Base-by-base conservation (phyloP, 2,888 invertebrate species). In the Fragum whitleyi region DNA sequence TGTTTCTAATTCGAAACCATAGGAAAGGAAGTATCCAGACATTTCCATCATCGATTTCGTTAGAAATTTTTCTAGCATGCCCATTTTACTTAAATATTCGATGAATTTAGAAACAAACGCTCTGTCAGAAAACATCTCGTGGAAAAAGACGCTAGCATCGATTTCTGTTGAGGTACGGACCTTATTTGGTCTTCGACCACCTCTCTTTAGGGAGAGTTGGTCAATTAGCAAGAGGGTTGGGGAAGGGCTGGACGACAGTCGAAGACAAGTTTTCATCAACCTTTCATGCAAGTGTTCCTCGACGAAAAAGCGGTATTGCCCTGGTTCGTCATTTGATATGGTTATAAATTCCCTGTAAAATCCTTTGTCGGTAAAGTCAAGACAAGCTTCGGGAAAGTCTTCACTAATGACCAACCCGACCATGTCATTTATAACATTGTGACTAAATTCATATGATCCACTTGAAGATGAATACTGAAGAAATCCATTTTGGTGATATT, bases 361-460 rank as follows among this genome's bases (percentile, higher is more conserved):
- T 26, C 72, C 76, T 36, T 69, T 59, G 14, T 59, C 47, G 23
- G 74, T 59, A 76, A 73, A 78, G 16, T 57, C 51, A 9, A 82
- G 57, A 16, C 71, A 32, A 28, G 57, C 78, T 21, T 69, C 67
- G 23, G 68, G 75, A 32, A 75, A 70, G 1, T 78, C 69, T 26
- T 82, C 70, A 9, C 76, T 69, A 3, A 68, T 67, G 7, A 82
- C 82, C 39, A 82, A 55, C 14, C 78, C 82, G 26, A 82, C 65
- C 78, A 75, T 82, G 32, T 82, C 82, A 36, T 68, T 55, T 7
- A 79, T 78, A 2, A 76, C 69, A 26, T 76, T 76, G 67, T 82
- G 82, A 21, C 61, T 71, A 21, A 82, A 79, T 7, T 28, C 28
- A 53, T 67, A 82, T n/a, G 32, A 36, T 0, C 78, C 82, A n/a